Base-by-base conservation (phyloP, 2,113 vertebrate genomes). In the Donacobius atricapilla region DNA sequence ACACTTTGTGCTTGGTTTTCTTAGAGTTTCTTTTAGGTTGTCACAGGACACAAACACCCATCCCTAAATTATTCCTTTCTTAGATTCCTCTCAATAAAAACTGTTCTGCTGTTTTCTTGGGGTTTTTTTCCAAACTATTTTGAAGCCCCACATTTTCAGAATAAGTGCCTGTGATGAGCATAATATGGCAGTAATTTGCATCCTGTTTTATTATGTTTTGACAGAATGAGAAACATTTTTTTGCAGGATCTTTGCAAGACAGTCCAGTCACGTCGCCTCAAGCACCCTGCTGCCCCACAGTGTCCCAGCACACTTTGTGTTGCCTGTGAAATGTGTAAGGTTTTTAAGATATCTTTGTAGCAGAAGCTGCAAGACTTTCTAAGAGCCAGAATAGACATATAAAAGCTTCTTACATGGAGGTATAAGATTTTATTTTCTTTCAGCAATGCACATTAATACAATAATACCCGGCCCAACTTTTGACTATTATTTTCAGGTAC, bases 201-300 rank as follows among this genome's bases (percentile, higher is more conserved):
- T 33, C 7, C 14, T 1, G 1, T 27, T 81, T 63, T 37, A 25
- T 48, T 39, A n/a, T 15, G 12, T 31, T 71, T 66, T 35, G 9
- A 42, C 22, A 72, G 28, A 28, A 51, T 27, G 13, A 81, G 28
- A 80, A 57, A 78, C 0, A 1, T 15, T 56, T 75, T 54, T n/a
- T 45, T 72, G 18, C 9, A 63, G 53, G 44, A 65, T 83, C 15
- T 30, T 53, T 51, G 30, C 9, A 69, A 86, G 45, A 31, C 27
- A 77, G 15, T 27, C 37, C 14, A 53, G n/a, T 30, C 73, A 69
- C 0, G 0, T n/a, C 0, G 0, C 15, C 19, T 23, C 42, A 69
- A 78, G 28, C 44, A 47, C 5, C 6, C 11, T 25, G 10, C 57
- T 33, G 37, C 19, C 13, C 57, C n/a, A 21, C 18, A 37, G 20